These are phyloP conservation scores for Microctenopoma stevenorrisi DNA, from an alignment of 2,797 vertebrate species.

Conservation along the genomic window DNA sequence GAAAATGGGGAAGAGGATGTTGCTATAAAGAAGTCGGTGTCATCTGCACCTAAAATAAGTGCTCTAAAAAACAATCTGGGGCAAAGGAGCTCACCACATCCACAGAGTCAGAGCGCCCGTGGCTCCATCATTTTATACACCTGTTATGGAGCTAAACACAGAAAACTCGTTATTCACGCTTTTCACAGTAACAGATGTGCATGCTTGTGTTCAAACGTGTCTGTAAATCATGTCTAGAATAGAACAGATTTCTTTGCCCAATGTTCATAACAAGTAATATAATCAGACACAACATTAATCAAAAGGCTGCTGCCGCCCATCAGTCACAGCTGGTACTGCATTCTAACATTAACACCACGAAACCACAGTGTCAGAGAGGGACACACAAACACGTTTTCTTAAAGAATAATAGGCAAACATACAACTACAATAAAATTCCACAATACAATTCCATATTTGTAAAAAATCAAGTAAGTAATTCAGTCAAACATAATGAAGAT, in stretches of 20 bases:
- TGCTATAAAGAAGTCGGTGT: not conserved
- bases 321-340: constrained; percentile 1
- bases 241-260: not conserved
- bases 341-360: not conserved
- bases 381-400: not conserved
- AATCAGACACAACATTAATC: not conserved
- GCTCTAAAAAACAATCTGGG: not conserved
- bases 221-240: not conserved
- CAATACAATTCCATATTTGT: no score
- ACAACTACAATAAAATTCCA: no score
- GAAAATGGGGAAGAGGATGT: not conserved
- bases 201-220: not conserved
- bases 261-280: no score
- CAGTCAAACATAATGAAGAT: no score
- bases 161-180: no score
- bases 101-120: no score
- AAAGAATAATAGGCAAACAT: not conserved
- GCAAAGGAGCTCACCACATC: not conserved
- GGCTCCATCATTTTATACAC: no score
- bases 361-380: not conserved
- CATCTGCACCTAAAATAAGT: not conserved
- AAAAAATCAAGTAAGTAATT: no score
- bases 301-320: constrained; percentile 1
- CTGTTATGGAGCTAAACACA: no score
- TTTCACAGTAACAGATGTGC: not conserved